Conservation (phyloP, 2,113 vertebrate species). For the Pterophyllum scalare region DNA sequence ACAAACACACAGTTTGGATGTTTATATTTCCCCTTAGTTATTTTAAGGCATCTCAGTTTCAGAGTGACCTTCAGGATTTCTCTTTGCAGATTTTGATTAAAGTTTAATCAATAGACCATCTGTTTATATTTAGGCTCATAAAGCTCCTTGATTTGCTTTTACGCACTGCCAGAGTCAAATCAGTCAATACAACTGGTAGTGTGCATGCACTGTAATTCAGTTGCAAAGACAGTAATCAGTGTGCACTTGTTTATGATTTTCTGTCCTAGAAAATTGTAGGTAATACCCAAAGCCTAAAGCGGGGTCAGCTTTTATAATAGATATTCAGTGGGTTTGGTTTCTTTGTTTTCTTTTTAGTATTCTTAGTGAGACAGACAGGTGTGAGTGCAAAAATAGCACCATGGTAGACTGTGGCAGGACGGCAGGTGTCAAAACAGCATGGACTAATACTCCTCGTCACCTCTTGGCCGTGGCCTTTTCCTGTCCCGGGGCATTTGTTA, state of each 20-base stretch:
- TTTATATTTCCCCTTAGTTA: background rate
- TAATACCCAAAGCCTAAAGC: background rate
- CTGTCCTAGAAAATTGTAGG: conserved; percentile 11
- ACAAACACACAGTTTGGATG: background rate
- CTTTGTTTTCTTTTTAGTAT: background rate
- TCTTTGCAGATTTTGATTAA: conserved; percentile 43
- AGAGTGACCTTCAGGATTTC: conserved; percentile 49
- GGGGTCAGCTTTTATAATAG: background rate
- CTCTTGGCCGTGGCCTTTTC: conserved; percentile 36
- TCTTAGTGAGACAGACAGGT: background rate
- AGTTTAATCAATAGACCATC: conserved; percentile 62
- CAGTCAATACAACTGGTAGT: conserved; percentile 42
- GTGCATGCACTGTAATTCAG: conserved; percentile 19
- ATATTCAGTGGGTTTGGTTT: background rate
- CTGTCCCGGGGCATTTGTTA: conserved; percentile 31
- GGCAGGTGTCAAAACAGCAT: conserved; percentile 49
- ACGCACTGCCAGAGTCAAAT: conserved; percentile 47
- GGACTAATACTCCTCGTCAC: conserved; percentile 22
- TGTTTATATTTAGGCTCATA: conserved; percentile 59
- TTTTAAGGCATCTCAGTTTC: conserved; percentile 14
- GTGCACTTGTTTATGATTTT: conserved; percentile 32
- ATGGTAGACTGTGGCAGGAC: background rate
- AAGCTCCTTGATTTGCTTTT: conserved; percentile 54
- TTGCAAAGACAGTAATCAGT: conserved; percentile 29
- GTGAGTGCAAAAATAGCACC: conserved; percentile 6